Evolutionary conservation across 2,113 vertebrate species (phyloP), one percentile per base, ranked within the genome.

Genomic region (Sorex fumeus): DNA sequence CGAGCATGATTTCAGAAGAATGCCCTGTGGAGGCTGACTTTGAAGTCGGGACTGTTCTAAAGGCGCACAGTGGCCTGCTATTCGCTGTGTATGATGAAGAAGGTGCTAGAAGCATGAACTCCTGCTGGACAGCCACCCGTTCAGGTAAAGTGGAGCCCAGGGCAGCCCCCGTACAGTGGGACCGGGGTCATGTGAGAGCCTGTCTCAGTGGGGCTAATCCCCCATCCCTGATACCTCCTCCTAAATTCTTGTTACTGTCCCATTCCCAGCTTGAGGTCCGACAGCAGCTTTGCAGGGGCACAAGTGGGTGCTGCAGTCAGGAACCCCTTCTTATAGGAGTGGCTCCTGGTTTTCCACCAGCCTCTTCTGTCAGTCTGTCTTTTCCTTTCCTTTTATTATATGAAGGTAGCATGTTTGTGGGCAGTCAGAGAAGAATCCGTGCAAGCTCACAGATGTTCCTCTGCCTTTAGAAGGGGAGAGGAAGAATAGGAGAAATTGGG

Each of bases 1-100:
- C 87, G 78, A 93, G 92, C 81, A 47, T 53, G 32, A 80, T 87
- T 78, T 94, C 87, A 94, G 93, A 95, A 87, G 77, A 82, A 75
- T 53, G 40, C 40, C 40, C 40, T 40, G 40, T 40, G 40, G 40
- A 88, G 69, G 50, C 87, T 43, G 34, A 64, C 28, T 69, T 91
- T 57, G 57, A 95, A 82, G 84, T 70, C 40, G 94, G 85, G 62
- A 13, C 74, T 89, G 87, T 87, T 84, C 67, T 27, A 91, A 67
- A 92, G 15, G 71, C 43, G 83, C 27, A 15, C 47, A 30, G 57
- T 62, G 76, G 62, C 60, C 28, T 77, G 32, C n/a, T 21, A 32
- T 2, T 34, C n/a, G 53, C 64, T 57, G 27, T 9, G 43, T 50
- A 16, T 53, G 50, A n/a, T n/a, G 18, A 53, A 12, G 53, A 53